A percentile compares a stretch with the other conserved stretches of the same genome.
Conservation (phyloP, 2,113 vertebrate species). For the Motacilla alba region DNA sequence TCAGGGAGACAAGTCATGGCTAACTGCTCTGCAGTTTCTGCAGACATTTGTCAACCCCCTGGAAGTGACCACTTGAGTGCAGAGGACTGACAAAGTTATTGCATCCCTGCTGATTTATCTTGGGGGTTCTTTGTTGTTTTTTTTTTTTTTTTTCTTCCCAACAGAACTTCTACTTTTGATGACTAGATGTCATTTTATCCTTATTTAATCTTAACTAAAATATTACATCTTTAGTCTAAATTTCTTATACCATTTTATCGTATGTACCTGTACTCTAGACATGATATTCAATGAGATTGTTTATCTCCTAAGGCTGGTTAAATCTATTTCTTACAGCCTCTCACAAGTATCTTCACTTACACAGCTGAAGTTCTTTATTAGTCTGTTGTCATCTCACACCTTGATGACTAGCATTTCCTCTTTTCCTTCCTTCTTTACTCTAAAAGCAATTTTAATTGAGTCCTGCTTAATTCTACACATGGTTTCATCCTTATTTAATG, state of each 20-base stretch:
- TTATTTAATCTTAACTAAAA: not conserved
- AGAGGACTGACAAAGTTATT: not conserved
- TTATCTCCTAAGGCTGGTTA: not conserved
- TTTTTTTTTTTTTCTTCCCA: not conserved
- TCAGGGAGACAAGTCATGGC: not conserved
- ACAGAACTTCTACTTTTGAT: not conserved
- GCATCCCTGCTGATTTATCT: not conserved
- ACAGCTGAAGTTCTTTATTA: not conserved
- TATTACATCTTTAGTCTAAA: not conserved
- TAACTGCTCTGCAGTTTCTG: not conserved
- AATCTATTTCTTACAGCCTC: not conserved
- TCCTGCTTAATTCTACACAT: not conserved
- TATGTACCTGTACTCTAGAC: not conserved
- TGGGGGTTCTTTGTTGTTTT: not conserved
- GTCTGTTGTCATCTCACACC: not conserved
- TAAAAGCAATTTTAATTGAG: not conserved
- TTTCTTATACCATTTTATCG: not conserved
- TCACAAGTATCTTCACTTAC: not conserved
- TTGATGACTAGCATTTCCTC: not conserved
- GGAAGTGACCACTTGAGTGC: not conserved
- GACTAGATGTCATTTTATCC: not conserved
- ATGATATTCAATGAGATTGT: not conserved
- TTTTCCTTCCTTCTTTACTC: not conserved
- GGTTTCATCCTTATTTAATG: not conserved
- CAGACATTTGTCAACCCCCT: rapidly evolving